Base-by-base conservation (phyloP, 1,140 invertebrate genomes). In the Drosophila bocki region DNA sequence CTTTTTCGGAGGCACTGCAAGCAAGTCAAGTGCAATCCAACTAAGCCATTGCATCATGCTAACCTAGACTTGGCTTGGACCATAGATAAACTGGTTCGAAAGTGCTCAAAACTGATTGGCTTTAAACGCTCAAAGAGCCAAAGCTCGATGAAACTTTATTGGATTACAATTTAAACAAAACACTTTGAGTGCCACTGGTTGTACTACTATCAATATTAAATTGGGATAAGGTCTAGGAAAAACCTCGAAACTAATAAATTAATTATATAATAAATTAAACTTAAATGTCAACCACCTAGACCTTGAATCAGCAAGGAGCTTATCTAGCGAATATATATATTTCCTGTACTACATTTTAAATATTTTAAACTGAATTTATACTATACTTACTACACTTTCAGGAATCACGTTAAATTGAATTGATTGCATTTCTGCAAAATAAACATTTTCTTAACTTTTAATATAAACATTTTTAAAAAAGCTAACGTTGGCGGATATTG, bases 21-120 rank as follows among this genome's bases (percentile, higher is more conserved):
- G 45, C 69, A 82, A 87, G 77, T 84, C 84, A 87, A 87, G 80
- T 88, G 77, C 80, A 84, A 81, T 80, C 74, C 33, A 71, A 65
- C 65, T 75, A 84, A 88, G 51, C 47, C 77, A 78, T 87, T 87
- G 77, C 84, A 87, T 78, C 84, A 87, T 65, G 61, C 71, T 62
- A 51, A 60, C 41, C 42, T 39, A 35, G 29, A 62, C 69, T 67
- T 15, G 65, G 26, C 45, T 60, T 37, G 26, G 29, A 7, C 41
- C 44, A 70, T 22, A 42, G 70, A 47, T 22, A 42, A 72, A 72
- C 70, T 60, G 45, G 65, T 35, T 51, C 8, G 12, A 3, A 35
- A 22, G 11, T 26, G 29, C 67, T 74, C 51, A 60, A 72, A 60
- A 13, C 48, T 44, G 29, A 71, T 48, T 60, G 51, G n/a, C 32